Base-by-base conservation (phyloP, 1,140 invertebrate species). In the Nilaparvata lugens region DNA sequence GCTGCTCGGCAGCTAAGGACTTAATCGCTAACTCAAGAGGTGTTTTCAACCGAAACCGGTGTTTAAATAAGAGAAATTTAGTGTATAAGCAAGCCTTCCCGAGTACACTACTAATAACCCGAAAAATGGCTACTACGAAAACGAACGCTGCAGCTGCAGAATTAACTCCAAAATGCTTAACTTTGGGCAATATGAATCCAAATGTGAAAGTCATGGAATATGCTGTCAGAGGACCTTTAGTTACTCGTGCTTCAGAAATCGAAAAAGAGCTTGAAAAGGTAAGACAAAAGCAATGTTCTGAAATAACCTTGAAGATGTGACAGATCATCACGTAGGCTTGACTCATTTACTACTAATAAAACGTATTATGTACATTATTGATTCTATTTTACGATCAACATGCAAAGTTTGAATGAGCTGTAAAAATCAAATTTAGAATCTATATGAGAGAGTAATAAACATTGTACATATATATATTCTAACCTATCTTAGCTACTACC, bases 121-220 rank as follows among this genome's bases (percentile, higher is more conserved):
- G 45, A 19, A 48, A 48, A 16, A 48, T 48, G 45, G 45, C 45
- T 23, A 48, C 45, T 9, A 19, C 45, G 16, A 48, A 48, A 18
- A 19, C 16, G 16, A 19, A 23, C 21, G 45, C 45, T 48, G 45
- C 45, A 4, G 45, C 45, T 48, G 45, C 45, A 19, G 43, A n/a
- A 18, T 40, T 48, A 31, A 28, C 43, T 25, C 59, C 45, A 61
- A 64, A 66, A 65, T 65, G 62, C 63, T 67, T 95, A 13, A 87
- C 83, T 18, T 70, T 95, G 61, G 89, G 95, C n/a, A 94, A 87
- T 70, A 85, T 99, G 63, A 99, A 97, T 75, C 90, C 91, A 2
- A 83, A 90, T 72, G 83, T 98, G 25, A 87, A 89, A 59, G 82
- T 84, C 45, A 93, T 99, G 91, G 94, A 99, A 75, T 99, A 99